Conservation (phyloP, 2,888 invertebrate species). For the Drosophila hamatofila region DNA sequence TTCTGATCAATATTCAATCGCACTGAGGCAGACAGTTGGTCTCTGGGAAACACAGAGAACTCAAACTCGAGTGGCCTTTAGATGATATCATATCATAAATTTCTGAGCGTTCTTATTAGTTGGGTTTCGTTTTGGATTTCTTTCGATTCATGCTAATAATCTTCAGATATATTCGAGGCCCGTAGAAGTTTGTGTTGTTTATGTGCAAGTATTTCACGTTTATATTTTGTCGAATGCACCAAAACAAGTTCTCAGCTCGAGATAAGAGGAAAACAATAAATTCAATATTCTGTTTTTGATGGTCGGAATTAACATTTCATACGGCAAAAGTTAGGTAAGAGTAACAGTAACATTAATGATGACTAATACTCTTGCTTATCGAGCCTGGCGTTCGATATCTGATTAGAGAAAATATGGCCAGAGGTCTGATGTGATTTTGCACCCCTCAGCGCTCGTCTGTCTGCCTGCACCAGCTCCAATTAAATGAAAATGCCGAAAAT, state of each 20-base stretch:
- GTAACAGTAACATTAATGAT: conserved; percentile 1
- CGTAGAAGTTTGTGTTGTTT: conserved; percentile 44
- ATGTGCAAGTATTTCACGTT: conserved; percentile 30
- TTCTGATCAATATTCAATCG: conserved; percentile 9
- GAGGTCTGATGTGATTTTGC: conserved; percentile 18
- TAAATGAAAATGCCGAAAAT: conserved; percentile 63
- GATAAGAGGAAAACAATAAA: conserved; percentile 38
- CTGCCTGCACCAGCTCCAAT: conserved; percentile 39
- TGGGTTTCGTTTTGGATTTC: conserved; percentile 33
- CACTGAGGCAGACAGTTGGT: conserved; percentile 58
- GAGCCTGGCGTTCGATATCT: neutral
- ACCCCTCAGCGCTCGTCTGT: conserved; percentile 5
- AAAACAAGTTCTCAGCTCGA: conserved; percentile 30
- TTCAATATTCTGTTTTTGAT: conserved; percentile 1
- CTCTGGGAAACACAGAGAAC: conserved; percentile 50
- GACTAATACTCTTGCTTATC: neutral
- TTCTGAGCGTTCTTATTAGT: conserved; percentile 72
- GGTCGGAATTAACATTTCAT: neutral
- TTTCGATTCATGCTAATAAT: conserved; percentile 47
- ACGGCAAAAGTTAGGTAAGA: neutral
- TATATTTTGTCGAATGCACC: conserved; percentile 30
- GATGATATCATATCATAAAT: conserved; percentile 82
- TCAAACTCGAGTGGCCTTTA: conserved; percentile 46
- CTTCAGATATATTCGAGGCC: conserved; percentile 28
- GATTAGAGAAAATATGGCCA: conserved; percentile 15